These are phyloP conservation scores for Argynnis bischoffii DNA, from an alignment of 2,888 invertebrate genomes.

Conservation along the genomic window DNA sequence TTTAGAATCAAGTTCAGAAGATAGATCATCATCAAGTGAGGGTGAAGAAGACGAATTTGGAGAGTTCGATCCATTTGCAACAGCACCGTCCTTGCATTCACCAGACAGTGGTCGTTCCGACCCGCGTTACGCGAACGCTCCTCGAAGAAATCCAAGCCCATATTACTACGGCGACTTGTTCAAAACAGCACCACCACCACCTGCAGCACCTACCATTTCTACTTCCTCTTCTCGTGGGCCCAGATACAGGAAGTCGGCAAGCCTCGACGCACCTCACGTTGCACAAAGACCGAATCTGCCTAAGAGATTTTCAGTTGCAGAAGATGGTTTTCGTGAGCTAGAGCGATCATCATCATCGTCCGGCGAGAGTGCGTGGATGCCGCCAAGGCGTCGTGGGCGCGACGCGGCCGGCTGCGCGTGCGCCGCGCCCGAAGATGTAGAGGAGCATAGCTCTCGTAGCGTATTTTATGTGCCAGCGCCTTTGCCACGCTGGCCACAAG, in stretches of 20 bases:
- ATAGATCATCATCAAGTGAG: constrained; percentile 79
- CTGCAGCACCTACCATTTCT: constrained; percentile 78
- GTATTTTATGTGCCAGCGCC: constrained; percentile 87
- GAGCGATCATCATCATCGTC: constrained; percentile 81
- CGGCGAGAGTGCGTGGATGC: constrained; percentile 85
- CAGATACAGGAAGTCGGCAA: constrained; percentile 87
- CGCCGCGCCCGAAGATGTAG: constrained; percentile 86
- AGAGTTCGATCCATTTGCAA: constrained; percentile 76
- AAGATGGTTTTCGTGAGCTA: constrained; percentile 85
- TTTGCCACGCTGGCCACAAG: constrained; percentile 84
- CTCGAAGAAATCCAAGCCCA: constrained; percentile 88
- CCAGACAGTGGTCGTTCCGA: constrained; percentile 86
- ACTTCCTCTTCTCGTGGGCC: constrained; percentile 77
- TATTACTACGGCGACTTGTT: constrained; percentile 92
- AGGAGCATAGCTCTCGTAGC: constrained; percentile 85
- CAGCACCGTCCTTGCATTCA: constrained; percentile 84
- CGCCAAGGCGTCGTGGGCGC: constrained; percentile 86
- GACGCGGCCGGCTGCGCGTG: constrained; percentile 88
- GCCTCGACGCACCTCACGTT: constrained; percentile 88
- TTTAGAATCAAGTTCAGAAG: constrained; percentile 74
- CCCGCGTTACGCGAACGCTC: constrained; percentile 79
- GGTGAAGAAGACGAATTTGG: constrained; percentile 83
- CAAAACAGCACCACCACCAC: constrained; percentile 76
- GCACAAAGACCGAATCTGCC: constrained; percentile 83
- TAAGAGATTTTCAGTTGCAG: constrained; percentile 87